Conservation (phyloP, 2,888 invertebrate species). For the Epistrophe grossulariae region DNA sequence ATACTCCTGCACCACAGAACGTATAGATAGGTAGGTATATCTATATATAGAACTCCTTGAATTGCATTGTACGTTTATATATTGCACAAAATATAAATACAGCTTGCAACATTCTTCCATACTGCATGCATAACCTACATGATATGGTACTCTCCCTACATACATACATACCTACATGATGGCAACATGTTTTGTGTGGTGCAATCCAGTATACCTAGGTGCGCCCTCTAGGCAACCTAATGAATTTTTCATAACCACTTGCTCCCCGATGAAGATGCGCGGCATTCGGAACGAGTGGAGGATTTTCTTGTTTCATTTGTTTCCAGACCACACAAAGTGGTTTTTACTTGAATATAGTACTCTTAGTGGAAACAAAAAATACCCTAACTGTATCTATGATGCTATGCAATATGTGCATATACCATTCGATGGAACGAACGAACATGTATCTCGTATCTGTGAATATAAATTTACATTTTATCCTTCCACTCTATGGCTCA, state of each 20-base stretch:
- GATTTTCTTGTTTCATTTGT: conserved; percentile 50
- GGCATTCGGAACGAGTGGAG: not conserved
- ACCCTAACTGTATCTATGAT: conserved; percentile 2
- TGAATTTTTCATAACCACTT: conserved; percentile 74
- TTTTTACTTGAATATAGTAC: conserved; percentile 46
- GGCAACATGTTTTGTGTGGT: conserved; percentile 43
- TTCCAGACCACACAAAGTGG: conserved; percentile 62
- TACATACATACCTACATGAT: not conserved
- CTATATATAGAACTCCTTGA: not conserved
- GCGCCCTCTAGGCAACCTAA: conserved; percentile 73
- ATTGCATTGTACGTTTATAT: conserved; percentile 38
- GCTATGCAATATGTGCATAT: conserved; percentile 41
- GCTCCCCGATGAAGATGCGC: conserved; percentile 27
- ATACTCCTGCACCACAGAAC: conserved; percentile 5
- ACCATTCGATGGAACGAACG: conserved; percentile 6
- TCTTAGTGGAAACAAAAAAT: not conserved
- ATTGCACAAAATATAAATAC: conserved; percentile 42
- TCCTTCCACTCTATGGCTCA: conserved; percentile 35
- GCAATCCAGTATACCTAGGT: conserved; percentile 50
- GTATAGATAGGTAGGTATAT: not conserved
- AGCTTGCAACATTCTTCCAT: conserved; percentile 16
- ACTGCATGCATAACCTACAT: not conserved
- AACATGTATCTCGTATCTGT: conserved; percentile 31
- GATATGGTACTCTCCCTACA: not conserved
- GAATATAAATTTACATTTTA: conserved; percentile 72